Conservation (phyloP, 2,888 invertebrate genomes). For the Zaprionus lineosus region DNA sequence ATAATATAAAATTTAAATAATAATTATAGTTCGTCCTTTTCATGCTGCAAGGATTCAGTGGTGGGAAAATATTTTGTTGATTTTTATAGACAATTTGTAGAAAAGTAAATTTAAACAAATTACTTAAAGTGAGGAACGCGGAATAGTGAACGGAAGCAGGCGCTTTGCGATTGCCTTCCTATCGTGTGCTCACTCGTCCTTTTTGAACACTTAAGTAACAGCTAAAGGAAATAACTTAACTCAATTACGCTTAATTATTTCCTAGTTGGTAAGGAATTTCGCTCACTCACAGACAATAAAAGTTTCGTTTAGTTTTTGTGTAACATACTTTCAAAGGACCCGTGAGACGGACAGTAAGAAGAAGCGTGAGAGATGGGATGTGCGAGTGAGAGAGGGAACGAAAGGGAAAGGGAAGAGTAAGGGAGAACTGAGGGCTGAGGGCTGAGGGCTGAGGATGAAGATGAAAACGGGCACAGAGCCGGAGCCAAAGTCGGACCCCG, state of each 20-base stretch:
- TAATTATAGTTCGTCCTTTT: no score
- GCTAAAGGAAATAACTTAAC: constrained; percentile 75
- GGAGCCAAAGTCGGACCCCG: background rate
- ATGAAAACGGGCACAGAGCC: background rate
- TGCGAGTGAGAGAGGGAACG: no score
- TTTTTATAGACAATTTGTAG: no score
- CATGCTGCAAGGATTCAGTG: no score
- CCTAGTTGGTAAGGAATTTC: constrained; percentile 75
- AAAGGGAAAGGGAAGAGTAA: no score
- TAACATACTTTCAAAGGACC: constrained; percentile 38
- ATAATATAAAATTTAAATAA: no score
- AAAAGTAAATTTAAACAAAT: constrained; percentile 34
- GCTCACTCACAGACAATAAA: constrained; percentile 70
- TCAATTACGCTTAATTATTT: constrained; percentile 79
- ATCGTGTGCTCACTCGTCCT: constrained; percentile 9
- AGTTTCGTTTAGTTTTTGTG: constrained; percentile 68
- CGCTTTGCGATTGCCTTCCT: no score
- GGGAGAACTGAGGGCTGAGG: no score
- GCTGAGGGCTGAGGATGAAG: no score
- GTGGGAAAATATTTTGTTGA: no score
- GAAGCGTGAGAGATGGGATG: no score
- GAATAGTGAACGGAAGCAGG: constrained; percentile 15
- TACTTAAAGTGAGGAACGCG: constrained; percentile 41
- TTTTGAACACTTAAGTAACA: constrained; percentile 41
- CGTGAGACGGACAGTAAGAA: background rate